Evolutionary conservation across 2,797 vertebrate genomes (phyloP).

Genomic region (Myripristis jacobus): DNA sequence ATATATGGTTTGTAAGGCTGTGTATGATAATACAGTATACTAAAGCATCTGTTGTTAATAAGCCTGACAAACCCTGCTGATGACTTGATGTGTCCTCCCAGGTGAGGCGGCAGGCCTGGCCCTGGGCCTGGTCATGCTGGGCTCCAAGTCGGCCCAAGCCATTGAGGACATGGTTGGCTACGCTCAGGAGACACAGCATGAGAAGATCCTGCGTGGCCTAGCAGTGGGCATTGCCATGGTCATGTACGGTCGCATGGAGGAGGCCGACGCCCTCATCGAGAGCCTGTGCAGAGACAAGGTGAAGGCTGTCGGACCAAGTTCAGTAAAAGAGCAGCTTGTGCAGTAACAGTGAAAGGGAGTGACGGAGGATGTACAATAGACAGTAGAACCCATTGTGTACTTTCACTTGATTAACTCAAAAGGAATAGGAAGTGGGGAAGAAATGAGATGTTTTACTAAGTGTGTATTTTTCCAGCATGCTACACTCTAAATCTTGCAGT

Average conservation of each 20-base stretch:
- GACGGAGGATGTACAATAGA: not conserved
- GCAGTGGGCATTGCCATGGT: slow-evolving; percentile 97
- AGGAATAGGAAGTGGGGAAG: not conserved
- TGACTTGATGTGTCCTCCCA: slow-evolving; percentile 59
- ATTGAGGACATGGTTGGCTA: slow-evolving; percentile 99
- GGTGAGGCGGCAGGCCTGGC: slow-evolving; percentile 97
- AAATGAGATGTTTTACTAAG: not conserved
- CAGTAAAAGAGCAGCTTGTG: not conserved
- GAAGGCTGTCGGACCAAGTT: slow-evolving; percentile 17
- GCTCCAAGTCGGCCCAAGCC: slow-evolving; percentile 98
- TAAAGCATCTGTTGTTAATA: not conserved
- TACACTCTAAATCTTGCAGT: slow-evolving; percentile 15
- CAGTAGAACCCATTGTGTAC: not conserved
- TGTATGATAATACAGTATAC: no score
- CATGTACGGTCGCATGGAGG: slow-evolving; percentile 99
- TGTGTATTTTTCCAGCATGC: slow-evolving; percentile 8
- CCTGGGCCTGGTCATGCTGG: slow-evolving; percentile 96
- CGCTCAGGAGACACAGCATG: slow-evolving; percentile 97
- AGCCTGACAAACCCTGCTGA: not conserved
- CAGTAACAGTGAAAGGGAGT: not conserved
- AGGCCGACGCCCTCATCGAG: slow-evolving; percentile 97
- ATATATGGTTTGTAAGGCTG: no score
- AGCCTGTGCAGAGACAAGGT: slow-evolving; percentile 99
- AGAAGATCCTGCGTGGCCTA: slow-evolving; percentile 96
- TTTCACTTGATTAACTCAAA: not conserved